Percentiles rank a stretch among this genome's conserved stretches.
Conservation (phyloP, 1,140 invertebrate species). For the Nasonia vitripennis region DNA sequence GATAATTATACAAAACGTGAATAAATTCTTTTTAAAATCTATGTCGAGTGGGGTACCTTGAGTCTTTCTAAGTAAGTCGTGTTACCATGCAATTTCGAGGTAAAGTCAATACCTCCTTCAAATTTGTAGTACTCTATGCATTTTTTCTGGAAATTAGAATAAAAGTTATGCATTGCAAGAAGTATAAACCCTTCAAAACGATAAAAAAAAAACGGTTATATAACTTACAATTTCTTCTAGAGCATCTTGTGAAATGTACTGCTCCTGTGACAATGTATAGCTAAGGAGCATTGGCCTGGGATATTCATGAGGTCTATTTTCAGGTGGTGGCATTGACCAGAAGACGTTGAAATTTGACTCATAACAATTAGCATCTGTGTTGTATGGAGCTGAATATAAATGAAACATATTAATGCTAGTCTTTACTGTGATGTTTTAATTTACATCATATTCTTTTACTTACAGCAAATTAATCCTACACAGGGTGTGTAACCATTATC, state of each 20-base stretch:
- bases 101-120: conserved; percentile 88
- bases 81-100: conserved; percentile 82
- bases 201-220: background rate
- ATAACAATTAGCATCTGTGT: conserved; percentile 84
- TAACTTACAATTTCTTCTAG: conserved; percentile 86
- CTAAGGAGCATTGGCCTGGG: conserved; percentile 92
- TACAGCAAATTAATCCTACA: conserved; percentile 94
- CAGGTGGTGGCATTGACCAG: conserved; percentile 95
- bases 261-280: conserved; percentile 89
- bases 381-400: conserved; percentile 85
- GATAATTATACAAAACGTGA: background rate
- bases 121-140: conserved; percentile 90
- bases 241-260: conserved; percentile 86
- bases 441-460: conserved; percentile 62
- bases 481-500: conserved; percentile 94
- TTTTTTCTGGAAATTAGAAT: conserved; percentile 78
- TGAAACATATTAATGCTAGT: conserved; percentile 51
- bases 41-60: conserved; percentile 72
- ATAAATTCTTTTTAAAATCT: background rate
- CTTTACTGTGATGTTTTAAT: background rate
- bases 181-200: conserved; percentile 16
- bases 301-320: conserved; percentile 92
- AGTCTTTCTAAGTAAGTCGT: conserved; percentile 88
- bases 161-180: conserved; percentile 42
- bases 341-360: conserved; percentile 90